phyloP scores from a whole-genome alignment of 1,140 invertebrate genomes.

The Drosophila pachea region DNA sequence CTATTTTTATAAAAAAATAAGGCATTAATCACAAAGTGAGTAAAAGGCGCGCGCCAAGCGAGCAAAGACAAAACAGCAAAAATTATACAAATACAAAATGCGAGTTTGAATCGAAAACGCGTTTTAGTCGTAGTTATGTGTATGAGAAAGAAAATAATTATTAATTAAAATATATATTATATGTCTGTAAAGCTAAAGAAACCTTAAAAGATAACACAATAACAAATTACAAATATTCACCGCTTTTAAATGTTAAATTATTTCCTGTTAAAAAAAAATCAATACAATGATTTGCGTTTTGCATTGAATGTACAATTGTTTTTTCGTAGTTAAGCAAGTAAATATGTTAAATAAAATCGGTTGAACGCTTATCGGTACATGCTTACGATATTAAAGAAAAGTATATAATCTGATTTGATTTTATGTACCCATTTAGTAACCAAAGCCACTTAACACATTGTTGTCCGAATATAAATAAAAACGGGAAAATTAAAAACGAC shows the following conservation, averaged over 20 bases:
- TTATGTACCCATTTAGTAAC: background rate
- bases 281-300: constrained; percentile 57
- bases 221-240: constrained; percentile 49
- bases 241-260: constrained; percentile 72
- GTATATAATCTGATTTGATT: constrained; percentile 31
- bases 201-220: constrained; percentile 37
- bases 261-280: constrained; percentile 55
- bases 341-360: constrained; percentile 31
- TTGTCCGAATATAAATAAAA: constrained; percentile 8
- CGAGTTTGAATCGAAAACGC: constrained; percentile 34
- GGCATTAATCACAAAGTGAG: constrained; percentile 72
- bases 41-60: constrained; percentile 53
- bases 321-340: constrained; percentile 31
- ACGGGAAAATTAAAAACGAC: background rate
- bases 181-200: constrained; percentile 50
- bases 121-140: constrained; percentile 46
- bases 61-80: constrained; percentile 41
- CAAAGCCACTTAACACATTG: background rate
- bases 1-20: constrained; percentile 64
- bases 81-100: constrained; percentile 28
- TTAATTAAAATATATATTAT: constrained; percentile 33
- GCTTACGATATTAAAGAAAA: constrained; percentile 27
- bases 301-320: constrained; percentile 61
- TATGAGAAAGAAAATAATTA: constrained; percentile 50
- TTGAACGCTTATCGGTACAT: constrained; percentile 36